Evolutionary conservation across 2,888 invertebrate genomes (phyloP).

Genomic region (Epirrhoe alternata): DNA sequence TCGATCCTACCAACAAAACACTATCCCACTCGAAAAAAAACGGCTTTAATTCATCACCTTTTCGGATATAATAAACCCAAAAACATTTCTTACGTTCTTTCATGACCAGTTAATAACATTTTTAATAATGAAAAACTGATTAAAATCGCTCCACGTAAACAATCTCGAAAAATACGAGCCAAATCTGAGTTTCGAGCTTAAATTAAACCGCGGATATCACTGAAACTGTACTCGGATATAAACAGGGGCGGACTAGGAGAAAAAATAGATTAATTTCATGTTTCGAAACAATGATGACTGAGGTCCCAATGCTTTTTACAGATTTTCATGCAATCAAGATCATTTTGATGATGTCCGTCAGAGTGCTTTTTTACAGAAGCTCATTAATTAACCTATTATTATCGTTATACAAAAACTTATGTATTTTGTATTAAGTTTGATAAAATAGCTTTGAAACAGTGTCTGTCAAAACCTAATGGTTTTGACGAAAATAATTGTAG

Average conservation of each 20-base stretch:
- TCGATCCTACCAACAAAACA: too few species aligned
- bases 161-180: slow-evolving; percentile 54
- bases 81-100: slow-evolving; percentile 17
- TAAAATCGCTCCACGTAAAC: slow-evolving; percentile 58
- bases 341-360: neutral
- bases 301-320: neutral
- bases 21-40: too few species aligned
- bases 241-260: slow-evolving; percentile 30
- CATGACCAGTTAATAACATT: slow-evolving; percentile 46
- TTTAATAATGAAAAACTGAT: slow-evolving; percentile 63
- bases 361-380: neutral
- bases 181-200: slow-evolving; percentile 56
- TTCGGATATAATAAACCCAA: neutral
- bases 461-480: too few species aligned
- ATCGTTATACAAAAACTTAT: too few species aligned
- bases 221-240: slow-evolving; percentile 53
- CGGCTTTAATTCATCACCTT: too few species aligned
- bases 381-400: too few species aligned
- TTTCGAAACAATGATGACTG: neutral
- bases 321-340: neutral
- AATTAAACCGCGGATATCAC: slow-evolving; percentile 64
- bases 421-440: too few species aligned
- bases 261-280: neutral
- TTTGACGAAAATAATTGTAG: too few species aligned
- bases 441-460: too few species aligned